Evolutionary conservation across 1,140 invertebrate species (phyloP).

Genomic region (Tetramorium parvispinum): DNA sequence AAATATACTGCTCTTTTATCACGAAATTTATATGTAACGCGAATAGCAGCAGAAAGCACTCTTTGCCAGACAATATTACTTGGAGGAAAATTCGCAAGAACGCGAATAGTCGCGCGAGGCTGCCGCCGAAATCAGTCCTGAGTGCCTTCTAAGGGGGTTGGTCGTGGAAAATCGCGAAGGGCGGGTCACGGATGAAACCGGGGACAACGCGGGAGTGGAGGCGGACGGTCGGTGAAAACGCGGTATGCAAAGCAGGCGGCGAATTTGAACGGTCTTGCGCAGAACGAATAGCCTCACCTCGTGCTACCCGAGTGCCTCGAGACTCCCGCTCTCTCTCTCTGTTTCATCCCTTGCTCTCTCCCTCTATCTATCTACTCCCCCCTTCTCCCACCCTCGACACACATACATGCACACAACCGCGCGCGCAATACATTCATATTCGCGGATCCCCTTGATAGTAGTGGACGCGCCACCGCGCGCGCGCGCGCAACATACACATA

Average conservation of each 20-base stretch:
- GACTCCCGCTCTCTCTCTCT: conserved; percentile 48
- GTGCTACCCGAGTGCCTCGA: conserved; percentile 69
- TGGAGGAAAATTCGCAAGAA: conserved; percentile 31
- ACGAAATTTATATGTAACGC: neutral
- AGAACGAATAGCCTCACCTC: conserved; percentile 79
- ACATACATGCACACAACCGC: neutral
- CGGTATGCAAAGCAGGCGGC: conserved; percentile 84
- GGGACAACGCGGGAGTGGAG: conserved; percentile 62
- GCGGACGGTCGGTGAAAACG: conserved; percentile 75
- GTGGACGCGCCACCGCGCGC: conserved; percentile 17
- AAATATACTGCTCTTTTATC: neutral
- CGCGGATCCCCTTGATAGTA: conserved; percentile 1
- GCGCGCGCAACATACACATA: neutral
- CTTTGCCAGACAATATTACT: conserved; percentile 27
- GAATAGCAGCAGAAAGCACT: neutral
- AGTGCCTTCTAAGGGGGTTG: conserved; percentile 66
- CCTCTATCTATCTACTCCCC: neutral
- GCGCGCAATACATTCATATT: conserved; percentile 11
- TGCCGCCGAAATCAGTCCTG: conserved; percentile 58
- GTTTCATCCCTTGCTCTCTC: conserved; percentile 9
- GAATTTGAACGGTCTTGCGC: conserved; percentile 84
- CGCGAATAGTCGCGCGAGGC: neutral
- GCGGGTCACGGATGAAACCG: conserved; percentile 68
- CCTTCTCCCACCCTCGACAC: neutral
- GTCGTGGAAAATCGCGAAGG: conserved; percentile 75